These are phyloP conservation scores for Athrips mouffetella DNA, from an alignment of 2,888 invertebrate genomes.

Conservation along the genomic window DNA sequence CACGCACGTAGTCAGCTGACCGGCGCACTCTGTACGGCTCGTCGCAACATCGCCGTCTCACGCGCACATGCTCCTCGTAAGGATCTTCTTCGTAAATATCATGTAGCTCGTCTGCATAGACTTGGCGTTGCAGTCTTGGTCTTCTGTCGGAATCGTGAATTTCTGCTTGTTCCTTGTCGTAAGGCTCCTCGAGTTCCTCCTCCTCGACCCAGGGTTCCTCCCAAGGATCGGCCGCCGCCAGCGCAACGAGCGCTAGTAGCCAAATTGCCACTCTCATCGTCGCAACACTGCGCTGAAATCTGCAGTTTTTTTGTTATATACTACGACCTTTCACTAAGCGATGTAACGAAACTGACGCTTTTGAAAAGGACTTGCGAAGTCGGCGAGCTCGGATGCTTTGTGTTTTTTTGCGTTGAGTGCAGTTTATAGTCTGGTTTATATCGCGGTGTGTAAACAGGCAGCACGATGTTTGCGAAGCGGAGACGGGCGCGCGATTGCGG, in stretches of 20 bases:
- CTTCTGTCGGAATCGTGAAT: not conserved
- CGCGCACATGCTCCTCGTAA: slow-evolving; percentile 1
- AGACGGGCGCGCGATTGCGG: slow-evolving; percentile 47
- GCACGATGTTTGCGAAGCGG: slow-evolving; percentile 21
- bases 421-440: slow-evolving; percentile 44
- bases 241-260: slow-evolving; percentile 43
- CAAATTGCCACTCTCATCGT: slow-evolving; percentile 54
- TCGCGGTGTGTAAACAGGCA: slow-evolving; percentile 44
- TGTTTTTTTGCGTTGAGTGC: slow-evolving; percentile 27
- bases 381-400: slow-evolving; percentile 25
- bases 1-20: slow-evolving; percentile 30
- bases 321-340: slow-evolving; percentile 57
- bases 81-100: slow-evolving; percentile 7
- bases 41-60: slow-evolving; percentile 31
- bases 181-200: slow-evolving; percentile 45
- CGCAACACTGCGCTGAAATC: slow-evolving; percentile 40
- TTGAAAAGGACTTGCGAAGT: slow-evolving; percentile 43
- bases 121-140: not conserved
- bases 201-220: slow-evolving; percentile 59
- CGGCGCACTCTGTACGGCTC: slow-evolving; percentile 29
- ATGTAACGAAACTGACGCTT: slow-evolving; percentile 30
- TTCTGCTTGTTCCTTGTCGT: slow-evolving; percentile 10
- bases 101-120: not conserved
- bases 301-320: slow-evolving; percentile 62
- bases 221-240: slow-evolving; percentile 42